Percentiles rank a stretch among this genome's conserved stretches.
These are phyloP conservation scores for Phyllotis vaccarum DNA, from an alignment of 2,797 vertebrate species.

Conservation along the genomic window DNA sequence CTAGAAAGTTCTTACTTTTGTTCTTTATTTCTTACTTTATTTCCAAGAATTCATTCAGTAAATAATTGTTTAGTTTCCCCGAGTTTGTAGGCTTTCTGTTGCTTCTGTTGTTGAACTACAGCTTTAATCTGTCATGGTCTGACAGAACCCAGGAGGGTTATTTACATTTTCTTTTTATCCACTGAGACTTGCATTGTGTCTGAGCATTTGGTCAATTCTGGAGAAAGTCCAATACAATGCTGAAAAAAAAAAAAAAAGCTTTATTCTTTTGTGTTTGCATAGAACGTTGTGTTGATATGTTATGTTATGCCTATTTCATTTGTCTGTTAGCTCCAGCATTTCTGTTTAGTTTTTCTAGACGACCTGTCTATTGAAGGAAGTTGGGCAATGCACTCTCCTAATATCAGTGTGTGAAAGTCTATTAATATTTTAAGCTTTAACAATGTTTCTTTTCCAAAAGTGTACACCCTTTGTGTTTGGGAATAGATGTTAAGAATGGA, in stretches of 20 bases:
- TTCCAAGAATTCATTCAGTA: not conserved
- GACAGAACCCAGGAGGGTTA: not conserved
- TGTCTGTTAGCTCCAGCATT: not conserved
- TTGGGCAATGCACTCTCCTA: not conserved
- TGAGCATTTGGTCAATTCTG: not conserved
- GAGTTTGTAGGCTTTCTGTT: not conserved
- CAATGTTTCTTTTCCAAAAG: not conserved
- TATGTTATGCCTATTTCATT: not conserved
- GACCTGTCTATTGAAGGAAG: not conserved
- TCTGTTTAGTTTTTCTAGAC: not conserved
- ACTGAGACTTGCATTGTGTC: not conserved
- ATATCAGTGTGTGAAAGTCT: not conserved
- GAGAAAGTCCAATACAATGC: not conserved
- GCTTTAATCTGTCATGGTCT: not conserved
- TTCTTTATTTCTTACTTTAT: not conserved
- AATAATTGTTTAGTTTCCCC: not conserved
- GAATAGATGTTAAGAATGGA: not conserved
- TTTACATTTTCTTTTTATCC: not conserved
- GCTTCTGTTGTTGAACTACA: not conserved
- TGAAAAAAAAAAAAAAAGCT: not conserved
- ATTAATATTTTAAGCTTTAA: not conserved
- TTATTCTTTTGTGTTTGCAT: not conserved
- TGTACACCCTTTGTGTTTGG: not conserved
- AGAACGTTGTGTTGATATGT: not conserved
- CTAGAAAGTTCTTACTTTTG: not conserved